Evolutionary conservation across 2,797 vertebrate species (phyloP), one percentile per base, ranked within the genome.

Genomic region (Nasua narica): DNA sequence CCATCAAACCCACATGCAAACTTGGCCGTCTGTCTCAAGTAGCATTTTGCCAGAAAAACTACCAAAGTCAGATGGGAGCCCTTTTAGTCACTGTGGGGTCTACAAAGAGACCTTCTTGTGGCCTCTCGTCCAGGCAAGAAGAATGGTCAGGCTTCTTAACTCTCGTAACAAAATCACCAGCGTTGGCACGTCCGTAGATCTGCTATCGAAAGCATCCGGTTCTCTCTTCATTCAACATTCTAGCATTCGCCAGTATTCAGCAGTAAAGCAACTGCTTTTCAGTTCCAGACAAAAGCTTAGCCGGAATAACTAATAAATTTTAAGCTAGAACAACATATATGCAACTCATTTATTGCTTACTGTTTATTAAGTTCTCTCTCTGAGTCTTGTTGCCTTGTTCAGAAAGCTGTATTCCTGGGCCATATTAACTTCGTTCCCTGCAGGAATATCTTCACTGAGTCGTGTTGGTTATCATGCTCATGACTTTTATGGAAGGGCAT

Each of bases 401-500:
- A 50, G 70, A 74, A 91, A 81, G 40, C 62, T 62, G 1, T 76
- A 69, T 58, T 82, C 74, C 48, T 82, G 19, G 48, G 32, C 69
- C 6, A 21, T 10, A 72, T 56, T 81, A 81, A 87, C 83, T 54
- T 50, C 0, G 1, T 52, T 77, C 32, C 87, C 40, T n/a, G 43
- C 62, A 89, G 91, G 94, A 94, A 87, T 81, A 54, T 35, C 91
- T 92, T 74, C 23, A 60, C 65, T 74, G 52, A 95, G 65, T 85
- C 4, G 0, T 82, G 69, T n/a, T 81, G 82, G 16, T 67, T 83
- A 52, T 50, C 72, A 65, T n/a, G 65, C 74, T 90, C 54, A 1
- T 56, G 76, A 69, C 76, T 96, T 97, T 97, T 69, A 96, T 74
- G 77, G 52, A 86, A 83, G 62, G 58, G 60, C 52, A 62, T 93